Evolutionary conservation across 2,113 vertebrate genomes (phyloP).

Genomic region (Phyllostomus discolor): DNA sequence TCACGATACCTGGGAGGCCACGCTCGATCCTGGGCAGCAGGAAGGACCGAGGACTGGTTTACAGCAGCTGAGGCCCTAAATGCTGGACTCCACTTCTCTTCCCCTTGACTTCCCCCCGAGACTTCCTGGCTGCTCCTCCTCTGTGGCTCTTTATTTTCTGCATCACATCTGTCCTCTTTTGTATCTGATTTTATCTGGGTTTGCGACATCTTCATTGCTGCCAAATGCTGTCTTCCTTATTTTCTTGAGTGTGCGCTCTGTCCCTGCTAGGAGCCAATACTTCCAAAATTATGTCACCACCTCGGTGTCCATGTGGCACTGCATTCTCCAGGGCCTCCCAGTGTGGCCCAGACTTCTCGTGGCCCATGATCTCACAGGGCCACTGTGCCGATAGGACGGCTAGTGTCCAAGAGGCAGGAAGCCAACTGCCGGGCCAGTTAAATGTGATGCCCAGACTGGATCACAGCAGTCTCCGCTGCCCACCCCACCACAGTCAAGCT

Average conservation of each 20-base stretch:
- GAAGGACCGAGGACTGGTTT: neutral
- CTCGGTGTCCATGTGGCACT: neutral
- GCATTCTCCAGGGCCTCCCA: neutral
- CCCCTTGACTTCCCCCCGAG: neutral
- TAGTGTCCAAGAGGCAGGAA: neutral
- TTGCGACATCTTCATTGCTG: neutral
- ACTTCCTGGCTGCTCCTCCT: neutral
- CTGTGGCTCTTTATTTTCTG: neutral
- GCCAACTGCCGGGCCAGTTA: neutral
- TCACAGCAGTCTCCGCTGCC: neutral
- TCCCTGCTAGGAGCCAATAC: neutral
- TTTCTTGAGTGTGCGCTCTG: neutral
- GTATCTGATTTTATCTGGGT: neutral
- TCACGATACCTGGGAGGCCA: neutral
- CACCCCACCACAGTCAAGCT: neutral
- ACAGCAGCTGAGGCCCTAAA: neutral
- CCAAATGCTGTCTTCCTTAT: neutral
- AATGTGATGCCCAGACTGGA: neutral
- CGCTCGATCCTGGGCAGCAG: neutral
- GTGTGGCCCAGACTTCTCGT: neutral
- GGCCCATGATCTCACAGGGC: neutral
- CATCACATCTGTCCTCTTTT: neutral
- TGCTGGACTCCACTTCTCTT: neutral
- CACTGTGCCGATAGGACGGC: neutral
- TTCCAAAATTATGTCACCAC: neutral